Conservation (phyloP, 2,797 vertebrate species). For the Antrozous pallidus region DNA sequence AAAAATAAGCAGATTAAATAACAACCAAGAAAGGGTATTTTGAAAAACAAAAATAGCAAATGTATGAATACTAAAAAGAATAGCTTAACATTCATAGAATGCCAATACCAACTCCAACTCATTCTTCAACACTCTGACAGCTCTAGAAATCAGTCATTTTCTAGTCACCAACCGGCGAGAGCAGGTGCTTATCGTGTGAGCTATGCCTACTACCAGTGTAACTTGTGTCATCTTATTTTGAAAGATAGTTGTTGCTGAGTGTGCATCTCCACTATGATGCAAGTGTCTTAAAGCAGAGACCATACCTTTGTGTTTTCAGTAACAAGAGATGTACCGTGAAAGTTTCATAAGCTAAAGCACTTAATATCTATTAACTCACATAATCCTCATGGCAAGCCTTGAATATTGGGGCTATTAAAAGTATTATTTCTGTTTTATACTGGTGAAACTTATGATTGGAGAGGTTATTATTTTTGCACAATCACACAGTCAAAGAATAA, state of each 20-base stretch:
- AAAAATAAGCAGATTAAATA: neutral
- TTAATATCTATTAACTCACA: neutral
- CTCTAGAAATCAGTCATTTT: neutral
- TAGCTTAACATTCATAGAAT: neutral
- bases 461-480: neutral
- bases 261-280: neutral
- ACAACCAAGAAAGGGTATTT: neutral
- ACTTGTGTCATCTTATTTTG: neutral
- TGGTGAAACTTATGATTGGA: neutral
- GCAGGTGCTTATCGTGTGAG: neutral
- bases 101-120: neutral
- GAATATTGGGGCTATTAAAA: neutral
- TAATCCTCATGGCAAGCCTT: neutral
- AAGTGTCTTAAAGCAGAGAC: neutral
- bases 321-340: neutral
- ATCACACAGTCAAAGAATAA: neutral
- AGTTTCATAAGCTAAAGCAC: neutral
- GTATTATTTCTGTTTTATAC: conserved; percentile 23
- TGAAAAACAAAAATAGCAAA: conserved; percentile 13
- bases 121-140: neutral
- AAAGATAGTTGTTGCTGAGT: neutral
- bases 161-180: neutral
- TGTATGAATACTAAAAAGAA: neutral
- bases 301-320: neutral
- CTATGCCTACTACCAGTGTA: neutral